Evolutionary conservation across 2,888 invertebrate genomes (phyloP), one percentile per base, ranked within the genome.

Genomic region (Philereme transversata): DNA sequence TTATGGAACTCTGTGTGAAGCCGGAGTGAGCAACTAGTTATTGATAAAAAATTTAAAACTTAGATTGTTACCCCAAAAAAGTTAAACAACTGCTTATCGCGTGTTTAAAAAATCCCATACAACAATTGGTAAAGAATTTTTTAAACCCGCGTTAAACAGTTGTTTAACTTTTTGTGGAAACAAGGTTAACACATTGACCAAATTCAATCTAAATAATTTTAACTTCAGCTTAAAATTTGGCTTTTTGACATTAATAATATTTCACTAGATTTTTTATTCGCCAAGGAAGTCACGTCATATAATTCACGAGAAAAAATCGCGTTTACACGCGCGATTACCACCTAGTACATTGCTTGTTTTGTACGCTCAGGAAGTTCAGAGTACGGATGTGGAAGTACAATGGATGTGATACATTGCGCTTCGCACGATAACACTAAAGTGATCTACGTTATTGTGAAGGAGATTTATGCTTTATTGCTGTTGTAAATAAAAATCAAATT

Each of bases 381-480:
- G 69, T 57, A 79, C 83, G 87, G 82, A 83, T 75, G 79, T 71
- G 69, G 63, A 69, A 78, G 76, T 73, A 84, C 88, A 87, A 88
- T 87, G 85, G 83, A 73, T 80, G 78, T 88, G 88, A 89, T 85
- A 69, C 80, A 88, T 86, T 79, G 86, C 79, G 73, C 78, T 82
- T 75, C 88, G 77, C 78, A 69, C 88, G 86, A 89, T 89, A 88
- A 86, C 80, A 71, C 81, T 86, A 82, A 87, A 81, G 83, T 86
- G 86, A 88, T 85, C 69, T 72, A 87, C 59, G 68, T 51, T 57
- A 50, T 50, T 57, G 41, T 52, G 51, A 57, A 36, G 43, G 35
- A 35, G 50, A 57, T 64, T 55, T 55, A 64, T 51, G 48, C n/a
- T 41, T 53, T 45, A 35, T n/a, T 22, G 5, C 34, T 45, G 5